Evolutionary conservation across 2,888 invertebrate genomes (phyloP).

Genomic region (Acanthosepion lycidas): DNA sequence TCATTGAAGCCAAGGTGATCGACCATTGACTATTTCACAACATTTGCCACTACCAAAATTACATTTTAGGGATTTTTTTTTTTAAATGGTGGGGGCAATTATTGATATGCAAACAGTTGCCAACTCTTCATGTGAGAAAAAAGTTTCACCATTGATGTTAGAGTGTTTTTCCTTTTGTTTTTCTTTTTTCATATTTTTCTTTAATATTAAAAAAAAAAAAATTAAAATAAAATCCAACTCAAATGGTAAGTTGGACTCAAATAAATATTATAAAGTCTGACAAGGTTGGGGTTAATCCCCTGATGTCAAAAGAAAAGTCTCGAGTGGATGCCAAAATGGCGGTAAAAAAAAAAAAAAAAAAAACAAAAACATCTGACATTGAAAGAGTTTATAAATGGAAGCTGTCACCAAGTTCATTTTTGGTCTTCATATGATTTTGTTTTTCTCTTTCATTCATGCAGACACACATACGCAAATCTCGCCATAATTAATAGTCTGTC

Average conservation of each 20-base stretch:
- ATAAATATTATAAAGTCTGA: neutral
- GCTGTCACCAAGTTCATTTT: neutral
- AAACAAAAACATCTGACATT: neutral
- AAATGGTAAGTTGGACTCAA: neutral
- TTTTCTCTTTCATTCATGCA: neutral
- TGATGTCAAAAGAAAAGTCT: neutral
- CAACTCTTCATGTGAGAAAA: neutral
- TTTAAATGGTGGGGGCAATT: neutral
- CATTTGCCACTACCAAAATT: neutral
- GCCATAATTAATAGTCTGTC: neutral
- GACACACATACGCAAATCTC: neutral
- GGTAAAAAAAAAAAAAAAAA: too few relatives aligned
- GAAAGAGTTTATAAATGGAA: neutral
- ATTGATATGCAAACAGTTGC: slow-evolving; percentile 4
- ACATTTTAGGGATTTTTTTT: neutral
- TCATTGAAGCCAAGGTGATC: neutral
- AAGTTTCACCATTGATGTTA: neutral
- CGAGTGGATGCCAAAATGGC: neutral
- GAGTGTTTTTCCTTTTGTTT: neutral
- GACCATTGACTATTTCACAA: neutral
- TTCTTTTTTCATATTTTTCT: neutral
- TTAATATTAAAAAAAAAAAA: neutral
- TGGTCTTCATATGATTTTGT: neutral
- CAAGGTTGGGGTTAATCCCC: neutral
- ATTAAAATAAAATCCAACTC: neutral